phyloP scores from a whole-genome alignment of 2,888 invertebrate species.

The Anticlea derivata region DNA sequence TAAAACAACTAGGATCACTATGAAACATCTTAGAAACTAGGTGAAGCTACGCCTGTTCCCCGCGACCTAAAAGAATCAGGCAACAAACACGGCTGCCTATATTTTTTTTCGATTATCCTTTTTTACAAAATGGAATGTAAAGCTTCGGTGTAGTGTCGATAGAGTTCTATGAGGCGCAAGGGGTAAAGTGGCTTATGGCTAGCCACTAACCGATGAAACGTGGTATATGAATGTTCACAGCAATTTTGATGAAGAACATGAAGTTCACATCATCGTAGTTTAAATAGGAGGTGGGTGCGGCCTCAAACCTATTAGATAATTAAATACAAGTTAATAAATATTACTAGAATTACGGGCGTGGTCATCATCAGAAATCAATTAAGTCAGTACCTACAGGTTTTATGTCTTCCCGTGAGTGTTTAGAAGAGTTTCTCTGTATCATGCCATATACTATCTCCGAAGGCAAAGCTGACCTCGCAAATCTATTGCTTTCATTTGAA shows the following conservation, averaged over 20 bases:
- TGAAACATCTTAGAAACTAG: too few species aligned
- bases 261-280: constrained; percentile 1
- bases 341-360: constrained; percentile 27
- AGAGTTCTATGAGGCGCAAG: too few species aligned
- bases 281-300: constrained; percentile 24
- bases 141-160: too few species aligned
- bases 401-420: constrained; percentile 11
- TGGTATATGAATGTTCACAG: too few species aligned
- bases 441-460: constrained; percentile 28
- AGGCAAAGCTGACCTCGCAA: constrained; percentile 31
- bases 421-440: constrained; percentile 7
- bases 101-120: too few species aligned
- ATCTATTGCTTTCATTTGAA: constrained; percentile 39
- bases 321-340: constrained; percentile 29
- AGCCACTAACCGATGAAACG: too few species aligned
- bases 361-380: constrained; percentile 44
- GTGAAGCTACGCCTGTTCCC: too few species aligned
- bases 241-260: not conserved
- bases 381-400: constrained; percentile 42
- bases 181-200: too few species aligned
- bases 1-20: too few species aligned
- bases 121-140: too few species aligned
- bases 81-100: too few species aligned
- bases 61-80: too few species aligned
- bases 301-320: constrained; percentile 21